A percentile compares a stretch with the other conserved stretches of the same genome.
Evolutionary conservation across 2,113 vertebrate species (phyloP).

Genomic region (Megalops atlanticus): DNA sequence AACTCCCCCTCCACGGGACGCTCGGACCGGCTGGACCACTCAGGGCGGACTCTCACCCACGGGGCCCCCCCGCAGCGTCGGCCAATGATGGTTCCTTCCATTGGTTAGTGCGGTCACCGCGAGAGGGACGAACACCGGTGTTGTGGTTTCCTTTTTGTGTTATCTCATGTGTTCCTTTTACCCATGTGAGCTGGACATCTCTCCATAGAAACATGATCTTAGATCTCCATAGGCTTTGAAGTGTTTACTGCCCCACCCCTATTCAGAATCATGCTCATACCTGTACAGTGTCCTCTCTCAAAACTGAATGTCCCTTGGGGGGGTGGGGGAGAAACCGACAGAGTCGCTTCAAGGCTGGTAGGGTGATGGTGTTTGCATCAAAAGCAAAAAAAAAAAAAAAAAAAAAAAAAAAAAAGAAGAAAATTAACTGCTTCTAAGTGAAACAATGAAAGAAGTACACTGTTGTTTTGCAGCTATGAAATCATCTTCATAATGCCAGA

Average conservation of each 20-base stretch:
- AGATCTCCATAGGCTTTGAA: conserved; percentile 48
- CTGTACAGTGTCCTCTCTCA: conserved; percentile 4
- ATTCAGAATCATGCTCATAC: conserved; percentile 52
- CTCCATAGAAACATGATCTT: conserved; percentile 55
- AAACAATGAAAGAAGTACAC: neutral
- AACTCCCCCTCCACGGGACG: conserved; percentile 80
- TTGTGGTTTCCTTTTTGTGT: conserved; percentile 60
- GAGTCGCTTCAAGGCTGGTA: neutral
- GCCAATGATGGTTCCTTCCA: conserved; percentile 78
- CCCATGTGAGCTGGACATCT: conserved; percentile 58
- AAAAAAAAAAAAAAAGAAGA: neutral
- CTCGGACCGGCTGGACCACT: conserved; percentile 77
- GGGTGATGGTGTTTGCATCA: neutral
- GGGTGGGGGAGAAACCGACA: too few relatives aligned
- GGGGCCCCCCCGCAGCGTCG: conserved; percentile 77
- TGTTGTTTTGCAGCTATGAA: conserved; percentile 1
- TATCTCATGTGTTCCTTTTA: conserved; percentile 31
- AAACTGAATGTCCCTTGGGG: neutral
- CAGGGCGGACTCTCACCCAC: conserved; percentile 75
- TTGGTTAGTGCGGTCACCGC: conserved; percentile 85
- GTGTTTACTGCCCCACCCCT: conserved; percentile 43
- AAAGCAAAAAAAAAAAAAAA: neutral
- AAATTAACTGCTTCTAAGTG: neutral
- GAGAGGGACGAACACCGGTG: conserved; percentile 59
- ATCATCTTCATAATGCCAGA: neutral